Percentiles rank a stretch among this genome's conserved stretches.
Evolutionary conservation across 1,140 invertebrate genomes (phyloP).

Genomic region (Plectus sambesii): DNA sequence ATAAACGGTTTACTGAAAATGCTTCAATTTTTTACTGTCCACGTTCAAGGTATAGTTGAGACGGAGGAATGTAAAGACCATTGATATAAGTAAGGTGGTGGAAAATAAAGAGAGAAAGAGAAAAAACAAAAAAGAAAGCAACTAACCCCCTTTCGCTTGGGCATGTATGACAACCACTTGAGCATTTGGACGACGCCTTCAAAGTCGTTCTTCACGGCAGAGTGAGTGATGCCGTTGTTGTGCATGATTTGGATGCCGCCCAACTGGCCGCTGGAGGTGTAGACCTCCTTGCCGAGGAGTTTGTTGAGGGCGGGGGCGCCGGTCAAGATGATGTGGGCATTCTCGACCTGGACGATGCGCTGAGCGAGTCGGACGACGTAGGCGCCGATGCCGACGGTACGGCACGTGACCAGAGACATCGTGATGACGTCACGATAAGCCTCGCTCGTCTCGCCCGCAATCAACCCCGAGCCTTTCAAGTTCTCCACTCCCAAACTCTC

Average conservation of each 20-base stretch:
- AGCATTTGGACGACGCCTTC: constrained; percentile 82
- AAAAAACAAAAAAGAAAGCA: background rate
- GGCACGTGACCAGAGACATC: constrained; percentile 88
- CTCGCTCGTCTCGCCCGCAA: constrained; percentile 89
- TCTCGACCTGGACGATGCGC: constrained; percentile 92
- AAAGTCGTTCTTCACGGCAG: constrained; percentile 72
- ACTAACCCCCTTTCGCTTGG: constrained; percentile 44
- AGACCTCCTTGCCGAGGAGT: constrained; percentile 70
- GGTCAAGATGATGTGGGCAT: constrained; percentile 94
- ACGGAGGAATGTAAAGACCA: too few species aligned
- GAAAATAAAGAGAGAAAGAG: background rate
- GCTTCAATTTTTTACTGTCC: too few species aligned
- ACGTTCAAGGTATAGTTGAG: too few species aligned
- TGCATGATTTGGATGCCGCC: constrained; percentile 94
- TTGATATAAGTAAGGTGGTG: too few species aligned
- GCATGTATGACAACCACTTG: constrained; percentile 58
- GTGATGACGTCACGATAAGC: constrained; percentile 89
- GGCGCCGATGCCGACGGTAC: constrained; percentile 94
- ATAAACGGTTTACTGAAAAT: too few species aligned
- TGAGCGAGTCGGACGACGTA: constrained; percentile 85
- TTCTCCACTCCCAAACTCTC: constrained; percentile 91
- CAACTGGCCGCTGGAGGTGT: constrained; percentile 95
- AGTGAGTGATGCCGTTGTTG: constrained; percentile 88
- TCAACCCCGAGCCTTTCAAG: constrained; percentile 83
- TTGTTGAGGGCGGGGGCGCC: constrained; percentile 91